Evolutionary conservation across 2,888 invertebrate genomes (phyloP), one percentile per base, ranked within the genome.

Genomic region (Pimpla rufipes): DNA sequence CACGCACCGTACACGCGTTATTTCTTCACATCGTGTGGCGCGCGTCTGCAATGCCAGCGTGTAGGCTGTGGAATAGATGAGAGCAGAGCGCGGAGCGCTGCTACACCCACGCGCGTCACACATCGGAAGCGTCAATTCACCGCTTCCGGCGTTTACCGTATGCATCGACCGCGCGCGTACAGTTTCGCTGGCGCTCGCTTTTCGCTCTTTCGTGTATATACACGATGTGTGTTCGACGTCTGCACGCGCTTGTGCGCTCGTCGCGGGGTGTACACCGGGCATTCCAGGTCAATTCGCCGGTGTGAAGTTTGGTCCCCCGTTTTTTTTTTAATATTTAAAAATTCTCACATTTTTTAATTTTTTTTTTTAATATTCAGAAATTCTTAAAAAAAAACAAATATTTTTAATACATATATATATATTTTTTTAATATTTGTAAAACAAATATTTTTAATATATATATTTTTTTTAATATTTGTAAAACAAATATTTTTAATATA

Each of bases 141-240:
- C 80, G 88, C 89, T 90, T 90, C 90, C 90, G 89, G 90, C 89
- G 89, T 88, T 88, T 88, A 88, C 85, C 76, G 82, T 83, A 81
- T 80, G 85, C 86, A 83, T 67, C 82, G 62, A 73, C 57, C 50
- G 77, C 47, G 73, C 76, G 70, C 78, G 59, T 18, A 29, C 76
- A 52, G 79, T 68, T 83, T 83, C 83, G 68, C 85, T 84, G 76
- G 71, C 76, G 67, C 57, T 77, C 57, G 42, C 50, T n/a, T 64
- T 64, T 79, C 79, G 64, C 70, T 84, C 81, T 29, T 66, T 74
- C 70, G 67, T 52, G 45, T 57, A 37, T 62, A 13, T 18, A 40
- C 62, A 29, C 29, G n/a, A n/a, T 40, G 18, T 73, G 66, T 74
- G 23, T 57, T 55, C 73, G 47, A 66, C 23, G 70, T 59, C 50